These are phyloP conservation scores for Platypus cylindrus DNA, from an alignment of 2,888 invertebrate genomes.

Conservation along the genomic window DNA sequence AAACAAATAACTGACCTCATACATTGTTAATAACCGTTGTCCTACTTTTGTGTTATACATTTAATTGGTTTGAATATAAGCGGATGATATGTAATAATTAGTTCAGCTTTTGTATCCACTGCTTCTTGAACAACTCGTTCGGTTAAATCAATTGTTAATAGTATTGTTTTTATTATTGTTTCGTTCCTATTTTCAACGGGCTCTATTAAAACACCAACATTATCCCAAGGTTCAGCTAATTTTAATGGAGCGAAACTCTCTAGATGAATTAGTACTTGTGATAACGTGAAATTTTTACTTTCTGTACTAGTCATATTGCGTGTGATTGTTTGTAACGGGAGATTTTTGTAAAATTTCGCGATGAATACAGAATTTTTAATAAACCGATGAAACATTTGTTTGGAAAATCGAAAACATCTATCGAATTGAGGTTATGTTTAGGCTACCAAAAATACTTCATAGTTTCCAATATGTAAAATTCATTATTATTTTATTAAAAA, in stretches of 20 bases:
- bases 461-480: too few relatives aligned
- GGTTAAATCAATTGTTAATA: conserved; percentile 88
- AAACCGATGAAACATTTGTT: too few relatives aligned
- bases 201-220: conserved; percentile 83
- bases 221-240: conserved; percentile 84
- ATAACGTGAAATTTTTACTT: too few relatives aligned
- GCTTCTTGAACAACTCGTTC: conserved; percentile 79
- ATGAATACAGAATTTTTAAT: too few relatives aligned
- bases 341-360: too few relatives aligned
- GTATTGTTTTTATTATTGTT: conserved; percentile 53
- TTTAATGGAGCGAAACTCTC: conserved; percentile 56
- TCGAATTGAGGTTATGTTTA: too few relatives aligned
- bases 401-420: too few relatives aligned
- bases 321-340: too few relatives aligned
- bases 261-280: too few relatives aligned
- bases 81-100: conserved; percentile 93
- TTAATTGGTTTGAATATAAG: conserved; percentile 82
- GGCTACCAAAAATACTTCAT: too few relatives aligned
- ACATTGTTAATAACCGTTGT: conserved; percentile 5
- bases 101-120: conserved; percentile 47
- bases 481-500: too few relatives aligned
- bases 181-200: conserved; percentile 42
- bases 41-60: conserved; percentile 64
- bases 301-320: too few relatives aligned
- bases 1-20: conserved; percentile 1